These are phyloP conservation scores for Drosophila sp. DNA, from an alignment of 1,140 invertebrate species.

Conservation along the genomic window DNA sequence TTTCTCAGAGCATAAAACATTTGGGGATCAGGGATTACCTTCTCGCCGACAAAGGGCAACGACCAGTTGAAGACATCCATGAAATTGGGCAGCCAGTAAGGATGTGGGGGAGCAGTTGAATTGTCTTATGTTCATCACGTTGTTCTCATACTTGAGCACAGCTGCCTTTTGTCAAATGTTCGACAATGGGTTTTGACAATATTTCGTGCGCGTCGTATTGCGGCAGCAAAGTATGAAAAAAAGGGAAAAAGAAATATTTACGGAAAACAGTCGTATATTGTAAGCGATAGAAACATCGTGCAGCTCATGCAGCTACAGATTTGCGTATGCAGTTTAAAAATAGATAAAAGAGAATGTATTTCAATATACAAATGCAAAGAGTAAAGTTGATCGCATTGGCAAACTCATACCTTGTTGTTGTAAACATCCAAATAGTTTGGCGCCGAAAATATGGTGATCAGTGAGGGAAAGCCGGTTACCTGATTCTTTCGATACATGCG, in stretches of 20 bases:
- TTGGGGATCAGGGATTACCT: conserved; percentile 86
- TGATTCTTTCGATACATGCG: conserved; percentile 99
- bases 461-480: conserved; percentile 99
- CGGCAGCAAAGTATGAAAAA: conserved; percentile 37
- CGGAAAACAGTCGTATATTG: conserved; percentile 29
- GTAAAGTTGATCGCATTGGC: conserved; percentile 33
- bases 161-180: conserved; percentile 91
- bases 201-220: conserved; percentile 31
- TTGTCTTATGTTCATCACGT: conserved; percentile 99
- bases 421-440: conserved; percentile 99
- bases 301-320: conserved; percentile 59
- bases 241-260: conserved; percentile 44
- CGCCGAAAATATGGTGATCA: conserved; percentile 99
- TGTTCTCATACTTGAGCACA: conserved; percentile 99
- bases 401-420: conserved; percentile 96
- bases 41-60: conserved; percentile 99
- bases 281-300: conserved; percentile 18
- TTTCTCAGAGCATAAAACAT: too few species aligned
- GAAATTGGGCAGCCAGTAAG: conserved; percentile 99
- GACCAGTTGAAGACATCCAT: conserved; percentile 99
- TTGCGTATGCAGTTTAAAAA: conserved; percentile 69
- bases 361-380: conserved; percentile 58
- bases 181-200: conserved; percentile 67
- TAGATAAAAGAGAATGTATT: conserved; percentile 56
- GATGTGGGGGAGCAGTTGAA: conserved; percentile 99